These are phyloP conservation scores for Crypturellus tataupa DNA, from an alignment of 2,797 vertebrate species.

Conservation along the genomic window DNA sequence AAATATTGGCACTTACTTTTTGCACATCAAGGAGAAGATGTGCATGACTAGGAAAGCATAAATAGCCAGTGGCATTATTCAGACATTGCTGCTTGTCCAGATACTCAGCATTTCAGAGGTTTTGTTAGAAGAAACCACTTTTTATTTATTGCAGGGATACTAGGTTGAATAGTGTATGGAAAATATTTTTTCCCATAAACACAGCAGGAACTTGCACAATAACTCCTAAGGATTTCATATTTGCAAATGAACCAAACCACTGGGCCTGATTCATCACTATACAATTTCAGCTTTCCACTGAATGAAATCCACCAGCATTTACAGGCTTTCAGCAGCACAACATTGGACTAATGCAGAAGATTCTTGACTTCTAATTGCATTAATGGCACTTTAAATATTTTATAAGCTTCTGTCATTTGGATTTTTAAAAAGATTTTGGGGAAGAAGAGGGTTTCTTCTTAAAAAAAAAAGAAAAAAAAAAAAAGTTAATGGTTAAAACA, in stretches of 20 bases:
- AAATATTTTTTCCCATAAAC: constrained; percentile 21
- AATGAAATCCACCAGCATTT: neutral
- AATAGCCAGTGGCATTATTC: neutral
- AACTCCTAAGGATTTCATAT: neutral
- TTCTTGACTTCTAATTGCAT: neutral
- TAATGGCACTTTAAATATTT: neutral
- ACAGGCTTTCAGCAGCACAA: neutral
- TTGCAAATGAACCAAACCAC: neutral
- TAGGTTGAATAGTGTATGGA: neutral
- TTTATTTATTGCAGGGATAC: neutral
- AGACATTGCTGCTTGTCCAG: neutral
- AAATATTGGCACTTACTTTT: constrained; percentile 1
- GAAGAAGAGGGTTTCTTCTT: neutral
- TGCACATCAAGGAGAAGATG: neutral
- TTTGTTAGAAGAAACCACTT: neutral
- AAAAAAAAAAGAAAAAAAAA: neutral
- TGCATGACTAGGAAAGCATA: neutral
- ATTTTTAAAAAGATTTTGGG: neutral
- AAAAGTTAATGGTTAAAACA: neutral
- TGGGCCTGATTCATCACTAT: neutral
- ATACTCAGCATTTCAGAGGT: neutral
- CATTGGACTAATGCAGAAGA: neutral
- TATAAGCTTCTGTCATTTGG: neutral
- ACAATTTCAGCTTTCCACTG: neutral
- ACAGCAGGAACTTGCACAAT: neutral